Conservation (phyloP, 2,888 invertebrate genomes). For the Acleris sparsana region DNA sequence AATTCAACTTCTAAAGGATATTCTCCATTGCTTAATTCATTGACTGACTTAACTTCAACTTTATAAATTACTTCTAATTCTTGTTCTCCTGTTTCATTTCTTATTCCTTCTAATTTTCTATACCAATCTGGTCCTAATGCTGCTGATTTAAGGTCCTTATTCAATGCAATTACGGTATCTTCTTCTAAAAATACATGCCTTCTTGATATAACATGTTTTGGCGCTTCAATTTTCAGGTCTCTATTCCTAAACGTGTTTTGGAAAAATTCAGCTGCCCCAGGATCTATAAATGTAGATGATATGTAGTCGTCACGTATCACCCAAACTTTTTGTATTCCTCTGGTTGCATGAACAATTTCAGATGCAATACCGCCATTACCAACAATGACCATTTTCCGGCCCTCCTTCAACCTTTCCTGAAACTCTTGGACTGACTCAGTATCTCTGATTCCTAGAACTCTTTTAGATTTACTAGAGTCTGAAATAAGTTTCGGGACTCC, state of each 20-base stretch:
- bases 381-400: constrained; percentile 90
- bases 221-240: constrained; percentile 42
- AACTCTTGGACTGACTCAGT: constrained; percentile 95
- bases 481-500: constrained; percentile 92
- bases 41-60: constrained; percentile 79
- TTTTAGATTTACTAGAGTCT: constrained; percentile 81
- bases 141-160: constrained; percentile 87
- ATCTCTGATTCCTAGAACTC: constrained; percentile 95
- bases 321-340: constrained; percentile 95
- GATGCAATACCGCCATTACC: constrained; percentile 99
- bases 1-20: constrained; percentile 90
- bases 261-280: constrained; percentile 97
- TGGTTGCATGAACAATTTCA: constrained; percentile 95
- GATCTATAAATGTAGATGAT: constrained; percentile 96
- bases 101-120: constrained; percentile 82
- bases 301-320: constrained; percentile 96
- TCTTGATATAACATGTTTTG: constrained; percentile 71
- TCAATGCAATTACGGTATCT: constrained; percentile 62
- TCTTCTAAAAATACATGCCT: constrained; percentile 88
- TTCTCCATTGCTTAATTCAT: constrained; percentile 60
- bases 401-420: constrained; percentile 86
- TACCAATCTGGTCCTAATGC: constrained; percentile 99
- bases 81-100: constrained; percentile 78
- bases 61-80: constrained; percentile 85
- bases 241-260: constrained; percentile 74